Evolutionary conservation across 2,888 invertebrate species (phyloP).

Genomic region (Cinara cedri): DNA sequence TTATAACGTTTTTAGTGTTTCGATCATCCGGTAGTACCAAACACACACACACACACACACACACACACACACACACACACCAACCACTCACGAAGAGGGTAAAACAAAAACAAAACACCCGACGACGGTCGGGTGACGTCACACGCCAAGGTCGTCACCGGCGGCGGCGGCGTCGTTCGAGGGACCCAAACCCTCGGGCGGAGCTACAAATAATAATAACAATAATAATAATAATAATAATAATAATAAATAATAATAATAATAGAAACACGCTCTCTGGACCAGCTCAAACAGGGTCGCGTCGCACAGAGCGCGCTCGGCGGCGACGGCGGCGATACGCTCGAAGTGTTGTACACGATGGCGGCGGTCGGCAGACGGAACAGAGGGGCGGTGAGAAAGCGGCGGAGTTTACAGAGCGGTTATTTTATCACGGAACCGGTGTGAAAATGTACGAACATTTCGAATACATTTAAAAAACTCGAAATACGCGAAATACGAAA

Average conservation of each 20-base stretch:
- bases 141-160: conserved; percentile 33
- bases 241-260: conserved; percentile 41
- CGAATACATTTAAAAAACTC: no score
- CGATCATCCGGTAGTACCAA: not conserved
- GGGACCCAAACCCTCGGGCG: conserved; percentile 2
- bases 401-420: no score
- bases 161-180: no score
- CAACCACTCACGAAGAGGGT: no score
- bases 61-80: not conserved
- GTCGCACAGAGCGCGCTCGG: conserved; percentile 4
- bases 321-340: not conserved
- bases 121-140: conserved; percentile 30
- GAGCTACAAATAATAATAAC: not conserved
- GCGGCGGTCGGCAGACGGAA: no score
- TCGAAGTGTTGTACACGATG: not conserved
- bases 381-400: no score
- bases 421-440: no score
- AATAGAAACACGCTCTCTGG: conserved; percentile 25
- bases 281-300: conserved; percentile 40
- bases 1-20: not conserved
- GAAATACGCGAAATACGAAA: no score
- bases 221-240: conserved; percentile 39
- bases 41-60: not conserved
- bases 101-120: conserved; percentile 39
- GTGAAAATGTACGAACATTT: no score